phyloP scores from a whole-genome alignment of 1,140 invertebrate species.

The Mizuhopecten yessoensis region DNA sequence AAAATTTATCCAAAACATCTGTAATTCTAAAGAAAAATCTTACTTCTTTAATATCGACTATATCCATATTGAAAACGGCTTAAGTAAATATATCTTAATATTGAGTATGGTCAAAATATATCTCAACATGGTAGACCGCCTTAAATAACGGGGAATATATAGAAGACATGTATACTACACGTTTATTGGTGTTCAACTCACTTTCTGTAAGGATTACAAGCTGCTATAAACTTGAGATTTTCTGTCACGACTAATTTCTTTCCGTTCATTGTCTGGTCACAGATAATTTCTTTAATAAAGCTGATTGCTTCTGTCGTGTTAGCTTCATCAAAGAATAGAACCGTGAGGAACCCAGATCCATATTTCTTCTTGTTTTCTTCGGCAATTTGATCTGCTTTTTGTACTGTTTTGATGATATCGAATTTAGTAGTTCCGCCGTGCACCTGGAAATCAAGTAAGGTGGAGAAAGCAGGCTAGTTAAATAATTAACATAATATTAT shows the following conservation, averaged over 20 bases:
- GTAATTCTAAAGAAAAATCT: too few relatives aligned
- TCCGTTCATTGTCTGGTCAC: conserved; percentile 71
- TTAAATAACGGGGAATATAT: too few relatives aligned
- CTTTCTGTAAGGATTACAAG: conserved; percentile 78
- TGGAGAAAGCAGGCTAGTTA: too few relatives aligned
- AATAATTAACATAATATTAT: too few relatives aligned
- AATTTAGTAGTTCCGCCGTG: conserved; percentile 77
- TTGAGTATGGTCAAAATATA: too few relatives aligned
- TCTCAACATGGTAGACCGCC: too few relatives aligned
- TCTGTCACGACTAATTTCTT: conserved; percentile 55
- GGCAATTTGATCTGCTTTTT: conserved; percentile 66
- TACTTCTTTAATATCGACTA: too few relatives aligned
- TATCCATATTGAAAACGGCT: too few relatives aligned
- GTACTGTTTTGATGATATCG: conserved; percentile 72
- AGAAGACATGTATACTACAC: too few relatives aligned
- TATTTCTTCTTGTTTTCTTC: conserved; percentile 60
- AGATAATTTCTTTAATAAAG: conserved; percentile 79
- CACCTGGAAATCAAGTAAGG: too few relatives aligned
- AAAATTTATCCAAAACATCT: too few relatives aligned
- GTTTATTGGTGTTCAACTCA: conserved; percentile 58
- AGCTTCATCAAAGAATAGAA: conserved; percentile 80
- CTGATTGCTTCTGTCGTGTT: conserved; percentile 80
- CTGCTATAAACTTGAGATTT: conserved; percentile 74
- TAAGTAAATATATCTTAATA: too few relatives aligned
- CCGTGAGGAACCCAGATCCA: conserved; percentile 64